phyloP scores from a whole-genome alignment of 2,888 invertebrate species.

The Acleris emargana region DNA sequence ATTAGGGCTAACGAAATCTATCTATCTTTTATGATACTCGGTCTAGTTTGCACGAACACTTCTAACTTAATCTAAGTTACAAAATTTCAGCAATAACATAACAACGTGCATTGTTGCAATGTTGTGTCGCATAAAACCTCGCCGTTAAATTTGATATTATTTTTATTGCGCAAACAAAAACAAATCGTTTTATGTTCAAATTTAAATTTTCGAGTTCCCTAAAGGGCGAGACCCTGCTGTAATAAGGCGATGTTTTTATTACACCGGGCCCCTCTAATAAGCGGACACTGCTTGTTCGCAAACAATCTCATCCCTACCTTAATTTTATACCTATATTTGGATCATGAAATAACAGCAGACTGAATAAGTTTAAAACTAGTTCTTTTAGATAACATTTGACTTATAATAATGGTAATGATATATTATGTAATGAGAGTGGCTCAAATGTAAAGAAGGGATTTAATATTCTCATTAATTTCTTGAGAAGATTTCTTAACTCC shows the following conservation, averaged over 20 bases:
- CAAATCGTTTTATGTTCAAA: slow-evolving; percentile 73
- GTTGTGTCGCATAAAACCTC: slow-evolving; percentile 51
- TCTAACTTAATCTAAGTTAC: neutral
- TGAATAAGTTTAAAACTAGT: slow-evolving; percentile 56
- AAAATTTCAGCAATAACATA: slow-evolving; percentile 4
- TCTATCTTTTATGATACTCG: no score
- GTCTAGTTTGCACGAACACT: no score
- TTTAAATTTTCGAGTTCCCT: slow-evolving; percentile 70
- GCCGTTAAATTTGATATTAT: slow-evolving; percentile 67
- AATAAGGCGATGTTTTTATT: slow-evolving; percentile 80
- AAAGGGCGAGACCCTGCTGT: slow-evolving; percentile 57
- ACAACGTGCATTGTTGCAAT: slow-evolving; percentile 15
- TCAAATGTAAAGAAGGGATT: no score
- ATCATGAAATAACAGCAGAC: slow-evolving; percentile 55
- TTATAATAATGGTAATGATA: no score
- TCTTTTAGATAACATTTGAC: slow-evolving; percentile 27
- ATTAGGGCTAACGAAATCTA: no score
- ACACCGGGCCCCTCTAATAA: slow-evolving; percentile 74
- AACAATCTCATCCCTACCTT: slow-evolving; percentile 71
- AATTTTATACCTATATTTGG: slow-evolving; percentile 72
- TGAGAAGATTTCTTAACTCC: no score
- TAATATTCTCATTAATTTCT: no score
- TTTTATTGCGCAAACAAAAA: slow-evolving; percentile 72
- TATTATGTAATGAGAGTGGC: no score
- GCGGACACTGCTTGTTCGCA: slow-evolving; percentile 77